A percentile compares a stretch with the other conserved stretches of the same genome.
Evolutionary conservation across 2,113 vertebrate genomes (phyloP).

Genomic region (Mastomys coucha): DNA sequence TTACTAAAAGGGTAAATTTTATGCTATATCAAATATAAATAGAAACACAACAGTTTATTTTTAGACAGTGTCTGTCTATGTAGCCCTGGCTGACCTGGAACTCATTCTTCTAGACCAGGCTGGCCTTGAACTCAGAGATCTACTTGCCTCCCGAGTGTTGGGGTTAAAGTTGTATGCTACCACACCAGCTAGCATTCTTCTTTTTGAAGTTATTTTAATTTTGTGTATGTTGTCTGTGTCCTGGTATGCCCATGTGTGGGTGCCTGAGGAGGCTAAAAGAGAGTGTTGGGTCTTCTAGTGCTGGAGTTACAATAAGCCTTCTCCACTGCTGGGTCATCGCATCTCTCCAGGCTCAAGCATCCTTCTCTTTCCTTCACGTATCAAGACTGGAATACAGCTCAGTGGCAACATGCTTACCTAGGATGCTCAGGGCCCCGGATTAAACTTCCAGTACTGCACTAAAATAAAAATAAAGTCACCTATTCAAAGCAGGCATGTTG

Average conservation of each 20-base stretch:
- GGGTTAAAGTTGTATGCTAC: not conserved
- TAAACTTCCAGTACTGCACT: not conserved
- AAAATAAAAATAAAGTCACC: not conserved
- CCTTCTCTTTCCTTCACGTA: not conserved
- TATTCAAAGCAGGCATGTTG: not conserved
- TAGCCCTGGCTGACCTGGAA: not conserved
- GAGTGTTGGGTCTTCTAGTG: not conserved
- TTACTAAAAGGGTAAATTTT: not conserved
- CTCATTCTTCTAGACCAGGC: not conserved
- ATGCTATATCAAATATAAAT: not conserved
- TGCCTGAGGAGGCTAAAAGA: not conserved
- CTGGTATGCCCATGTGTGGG: too few species aligned
- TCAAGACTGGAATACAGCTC: not conserved
- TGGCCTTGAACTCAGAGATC: not conserved
- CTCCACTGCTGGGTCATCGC: too few species aligned
- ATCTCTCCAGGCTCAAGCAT: not conserved
- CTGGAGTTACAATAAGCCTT: not conserved
- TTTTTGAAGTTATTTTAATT: not conserved
- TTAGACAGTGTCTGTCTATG: not conserved
- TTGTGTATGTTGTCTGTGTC: not conserved
- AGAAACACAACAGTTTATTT: not conserved
- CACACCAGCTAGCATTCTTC: not conserved
- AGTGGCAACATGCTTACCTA: not conserved
- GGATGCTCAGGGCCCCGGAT: not conserved
- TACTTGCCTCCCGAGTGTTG: not conserved